A percentile compares a stretch with the other conserved stretches of the same genome.
These are phyloP conservation scores for Hypanus sabinus DNA, from an alignment of 2,113 vertebrate genomes.

Conservation along the genomic window DNA sequence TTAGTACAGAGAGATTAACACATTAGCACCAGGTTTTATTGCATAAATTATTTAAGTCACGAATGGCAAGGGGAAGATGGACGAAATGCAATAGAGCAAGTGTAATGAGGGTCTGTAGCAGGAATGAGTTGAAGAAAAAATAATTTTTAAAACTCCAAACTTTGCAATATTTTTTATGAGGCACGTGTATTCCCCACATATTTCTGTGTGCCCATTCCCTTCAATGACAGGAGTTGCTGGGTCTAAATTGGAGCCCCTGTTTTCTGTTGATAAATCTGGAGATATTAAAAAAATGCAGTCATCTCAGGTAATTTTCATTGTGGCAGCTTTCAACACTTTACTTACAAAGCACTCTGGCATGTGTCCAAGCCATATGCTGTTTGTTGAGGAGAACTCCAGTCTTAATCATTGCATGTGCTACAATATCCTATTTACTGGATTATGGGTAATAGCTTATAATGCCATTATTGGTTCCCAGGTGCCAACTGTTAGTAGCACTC, in stretches of 20 bases:
- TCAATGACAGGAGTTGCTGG: background rate
- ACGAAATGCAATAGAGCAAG: background rate
- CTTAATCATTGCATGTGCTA: background rate
- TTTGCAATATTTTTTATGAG: background rate
- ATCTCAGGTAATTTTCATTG: background rate
- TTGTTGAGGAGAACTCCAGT: background rate
- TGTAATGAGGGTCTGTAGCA: background rate
- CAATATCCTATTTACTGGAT: background rate
- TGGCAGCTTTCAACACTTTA: background rate
- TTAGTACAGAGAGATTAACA: slow-evolving; percentile 45
- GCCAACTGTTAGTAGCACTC: background rate
- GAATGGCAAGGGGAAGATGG: background rate
- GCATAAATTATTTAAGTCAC: background rate
- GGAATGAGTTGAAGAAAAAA: background rate
- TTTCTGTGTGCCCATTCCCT: background rate
- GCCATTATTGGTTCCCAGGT: background rate
- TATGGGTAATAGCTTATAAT: background rate
- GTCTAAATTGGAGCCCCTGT: background rate
- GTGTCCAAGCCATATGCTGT: background rate
- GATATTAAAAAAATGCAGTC: background rate
- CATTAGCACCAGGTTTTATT: slow-evolving; percentile 39
- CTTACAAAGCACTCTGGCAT: background rate
- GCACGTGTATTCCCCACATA: background rate
- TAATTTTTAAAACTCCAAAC: background rate
- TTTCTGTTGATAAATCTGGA: background rate